Percentiles rank a stretch among this genome's conserved stretches.
phyloP scores from a whole-genome alignment of 1,140 invertebrate genomes.

The Hermetia illucens region DNA sequence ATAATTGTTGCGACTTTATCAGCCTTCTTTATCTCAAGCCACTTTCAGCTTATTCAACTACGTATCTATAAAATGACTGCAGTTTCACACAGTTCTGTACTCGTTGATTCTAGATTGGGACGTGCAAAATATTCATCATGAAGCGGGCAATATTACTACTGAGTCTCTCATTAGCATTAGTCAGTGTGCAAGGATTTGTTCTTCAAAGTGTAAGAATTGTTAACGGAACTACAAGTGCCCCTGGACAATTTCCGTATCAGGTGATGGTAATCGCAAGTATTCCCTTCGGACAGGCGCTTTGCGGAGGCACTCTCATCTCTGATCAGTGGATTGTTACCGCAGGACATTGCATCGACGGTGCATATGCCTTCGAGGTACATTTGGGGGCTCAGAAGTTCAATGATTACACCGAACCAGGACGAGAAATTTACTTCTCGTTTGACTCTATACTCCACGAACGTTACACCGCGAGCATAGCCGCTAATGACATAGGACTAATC shows the following conservation, averaged over 20 bases:
- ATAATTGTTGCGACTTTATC: too few relatives aligned
- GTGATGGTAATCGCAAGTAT: slow-evolving; percentile 29
- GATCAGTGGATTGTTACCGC: slow-evolving; percentile 56
- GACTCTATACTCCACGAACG: slow-evolving; percentile 25
- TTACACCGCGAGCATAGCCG: slow-evolving; percentile 20
- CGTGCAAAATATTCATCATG: too few relatives aligned
- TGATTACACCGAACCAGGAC: slow-evolving; percentile 15
- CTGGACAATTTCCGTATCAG: slow-evolving; percentile 28
- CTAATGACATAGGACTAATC: slow-evolving; percentile 26
- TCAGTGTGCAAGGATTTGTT: too few relatives aligned
- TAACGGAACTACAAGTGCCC: too few relatives aligned
- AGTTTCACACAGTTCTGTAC: too few relatives aligned
- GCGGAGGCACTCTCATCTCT: slow-evolving; percentile 61
- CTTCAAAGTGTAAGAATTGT: too few relatives aligned
- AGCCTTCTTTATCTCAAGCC: too few relatives aligned
- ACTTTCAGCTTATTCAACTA: too few relatives aligned
- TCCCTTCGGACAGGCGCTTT: slow-evolving; percentile 42
- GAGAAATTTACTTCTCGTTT: slow-evolving; percentile 19
- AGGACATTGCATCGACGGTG: slow-evolving; percentile 57
- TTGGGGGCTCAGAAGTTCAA: slow-evolving; percentile 23
- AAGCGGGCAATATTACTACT: too few relatives aligned
- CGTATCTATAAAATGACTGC: too few relatives aligned
- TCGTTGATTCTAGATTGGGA: too few relatives aligned
- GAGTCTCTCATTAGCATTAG: too few relatives aligned
- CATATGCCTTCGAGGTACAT: slow-evolving; percentile 25